Evolutionary conservation across 1,140 invertebrate species (phyloP), one percentile per base, ranked within the genome.

Genomic region (Andricus grossulariae): DNA sequence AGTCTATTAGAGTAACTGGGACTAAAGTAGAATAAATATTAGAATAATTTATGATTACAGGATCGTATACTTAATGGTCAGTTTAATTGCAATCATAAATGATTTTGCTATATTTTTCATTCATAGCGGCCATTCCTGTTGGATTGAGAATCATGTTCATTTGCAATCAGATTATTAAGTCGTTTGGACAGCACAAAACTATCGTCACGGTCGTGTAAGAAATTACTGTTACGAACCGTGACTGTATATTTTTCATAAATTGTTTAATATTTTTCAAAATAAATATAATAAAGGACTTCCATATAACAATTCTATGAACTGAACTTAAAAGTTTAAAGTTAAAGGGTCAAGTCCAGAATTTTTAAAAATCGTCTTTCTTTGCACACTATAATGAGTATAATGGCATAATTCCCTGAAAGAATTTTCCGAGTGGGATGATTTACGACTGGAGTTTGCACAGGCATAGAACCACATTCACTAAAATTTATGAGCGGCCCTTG

Each of bases 401-500:
- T 54, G 13, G n/a, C n/a, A n/a, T 54, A 8, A 54, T 54, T 54
- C 52, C 7, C 18, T 54, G n/a, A 16, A 32, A 66, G 32, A 21
- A 25, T 15, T 7, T 16, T 4, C 57, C 16, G 18, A 16, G 11
- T 32, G 21, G 25, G 15, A 32, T 66, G 32, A 66, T 66, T 66
- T 66, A 66, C 32, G 57, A 21, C 5, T 32, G 21, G 19, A 32
- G 6, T 18, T 54, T 16, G 52, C 3, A 66, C 21, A 66, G 32
- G 25, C 32, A 66, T 66, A 13, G 60, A 45, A 66, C 60, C 51
- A 74, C 18, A 19, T 72, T 50, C 71, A 39, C 74, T 6, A 45
- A 75, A 80, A 88, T 87, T 88, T 88, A 87, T 80, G 84, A 52
- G n/a, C 18, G 10, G 50, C 57, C 5, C 21, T 54, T 18, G 71